phyloP scores from a whole-genome alignment of 2,888 invertebrate species.

The Phragmatobia fuliginosa region DNA sequence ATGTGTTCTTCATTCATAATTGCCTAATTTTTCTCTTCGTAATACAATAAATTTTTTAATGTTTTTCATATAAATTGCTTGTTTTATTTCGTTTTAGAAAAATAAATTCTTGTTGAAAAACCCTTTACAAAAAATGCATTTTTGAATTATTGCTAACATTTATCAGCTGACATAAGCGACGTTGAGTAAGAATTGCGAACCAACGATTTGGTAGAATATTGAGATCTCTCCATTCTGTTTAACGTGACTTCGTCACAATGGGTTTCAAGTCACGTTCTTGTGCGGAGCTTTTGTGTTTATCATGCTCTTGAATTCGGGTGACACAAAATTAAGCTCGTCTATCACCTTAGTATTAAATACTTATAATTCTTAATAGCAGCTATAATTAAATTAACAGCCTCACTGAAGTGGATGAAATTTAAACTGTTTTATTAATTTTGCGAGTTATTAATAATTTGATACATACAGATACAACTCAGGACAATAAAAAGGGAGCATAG shows the following conservation, averaged over 20 bases:
- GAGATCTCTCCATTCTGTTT: constrained; percentile 6
- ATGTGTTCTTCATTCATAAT: too few species aligned
- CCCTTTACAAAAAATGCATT: background rate
- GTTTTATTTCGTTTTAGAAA: too few species aligned
- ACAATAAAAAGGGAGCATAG: too few species aligned
- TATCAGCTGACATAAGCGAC: background rate
- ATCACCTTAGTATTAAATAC: background rate
- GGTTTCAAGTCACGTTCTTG: constrained; percentile 5
- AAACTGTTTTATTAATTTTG: too few species aligned
- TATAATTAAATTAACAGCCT: too few species aligned
- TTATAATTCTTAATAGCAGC: background rate
- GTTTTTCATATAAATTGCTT: too few species aligned
- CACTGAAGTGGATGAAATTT: too few species aligned
- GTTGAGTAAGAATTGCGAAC: background rate
- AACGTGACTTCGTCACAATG: constrained; percentile 2
- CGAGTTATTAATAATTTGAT: too few species aligned
- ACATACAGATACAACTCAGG: too few species aligned
- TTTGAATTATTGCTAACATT: background rate
- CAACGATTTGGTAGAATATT: constrained; percentile 8
- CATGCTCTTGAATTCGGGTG: background rate
- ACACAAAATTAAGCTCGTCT: background rate
- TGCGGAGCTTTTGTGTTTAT: constrained; percentile 5
- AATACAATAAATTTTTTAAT: too few species aligned
- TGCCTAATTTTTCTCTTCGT: too few species aligned
- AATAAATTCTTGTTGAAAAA: too few species aligned